Evolutionary conservation across 2,888 invertebrate genomes (phyloP).

Genomic region (Matsumyia berberina): DNA sequence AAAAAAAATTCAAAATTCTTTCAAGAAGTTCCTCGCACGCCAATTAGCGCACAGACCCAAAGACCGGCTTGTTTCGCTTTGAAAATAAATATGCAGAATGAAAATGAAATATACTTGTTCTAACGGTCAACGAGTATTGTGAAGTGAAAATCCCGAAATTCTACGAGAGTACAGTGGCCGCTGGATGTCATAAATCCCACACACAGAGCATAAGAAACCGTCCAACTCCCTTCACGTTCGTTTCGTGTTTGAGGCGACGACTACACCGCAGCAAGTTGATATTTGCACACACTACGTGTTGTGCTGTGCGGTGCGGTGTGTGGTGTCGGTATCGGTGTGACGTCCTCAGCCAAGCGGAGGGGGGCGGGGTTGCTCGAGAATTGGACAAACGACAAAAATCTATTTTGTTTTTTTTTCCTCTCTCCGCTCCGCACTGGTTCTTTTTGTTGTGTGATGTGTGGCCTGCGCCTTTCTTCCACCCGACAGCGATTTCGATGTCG

Average conservation of each 20-base stretch:
- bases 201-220: constrained; percentile 74
- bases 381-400: constrained; percentile 74
- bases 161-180: constrained; percentile 36
- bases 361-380: constrained; percentile 3
- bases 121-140: constrained; percentile 56
- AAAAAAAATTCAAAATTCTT: constrained; percentile 16
- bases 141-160: constrained; percentile 60
- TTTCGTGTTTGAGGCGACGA: constrained; percentile 74
- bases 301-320: background rate
- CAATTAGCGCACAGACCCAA: constrained; percentile 37
- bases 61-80: constrained; percentile 43
- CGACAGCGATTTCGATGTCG: constrained; percentile 60
- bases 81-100: constrained; percentile 1
- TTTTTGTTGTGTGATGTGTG: constrained; percentile 36
- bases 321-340: too few relatives aligned
- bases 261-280: constrained; percentile 73
- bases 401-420: constrained; percentile 68
- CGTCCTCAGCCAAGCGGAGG: too few relatives aligned
- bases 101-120: constrained; percentile 14
- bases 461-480: constrained; percentile 45
- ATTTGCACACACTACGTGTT: constrained; percentile 70
- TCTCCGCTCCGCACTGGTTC: too few relatives aligned
- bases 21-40: constrained; percentile 30
- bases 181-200: constrained; percentile 69
- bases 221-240: constrained; percentile 76